Conservation (phyloP, 1,140 invertebrate genomes). For the Branchinecta lynchi region DNA sequence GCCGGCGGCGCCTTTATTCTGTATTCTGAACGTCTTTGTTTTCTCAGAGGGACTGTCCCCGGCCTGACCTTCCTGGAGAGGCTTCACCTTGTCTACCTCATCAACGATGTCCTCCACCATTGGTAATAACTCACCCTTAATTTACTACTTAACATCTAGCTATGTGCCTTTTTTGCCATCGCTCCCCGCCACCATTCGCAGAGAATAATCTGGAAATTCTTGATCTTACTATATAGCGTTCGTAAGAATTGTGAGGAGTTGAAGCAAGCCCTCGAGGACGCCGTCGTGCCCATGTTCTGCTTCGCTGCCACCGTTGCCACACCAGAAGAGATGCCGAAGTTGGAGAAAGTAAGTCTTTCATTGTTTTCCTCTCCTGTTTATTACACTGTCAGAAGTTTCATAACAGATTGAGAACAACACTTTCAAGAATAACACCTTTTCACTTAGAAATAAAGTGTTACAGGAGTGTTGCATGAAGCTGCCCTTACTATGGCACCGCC, state of each 20-base stretch:
- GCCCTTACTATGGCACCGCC: no score
- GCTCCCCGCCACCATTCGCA: no score
- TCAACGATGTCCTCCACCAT: constrained; percentile 94
- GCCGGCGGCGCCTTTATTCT: no score
- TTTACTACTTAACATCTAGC: neutral
- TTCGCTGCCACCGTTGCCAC: constrained; percentile 63
- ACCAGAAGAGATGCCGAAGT: constrained; percentile 65
- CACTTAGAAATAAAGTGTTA: no score
- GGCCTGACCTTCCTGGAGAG: constrained; percentile 70
- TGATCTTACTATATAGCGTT: constrained; percentile 46
- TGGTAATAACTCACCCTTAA: constrained; percentile 49
- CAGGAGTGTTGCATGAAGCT: no score
- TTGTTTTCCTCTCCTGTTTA: neutral
- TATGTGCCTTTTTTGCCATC: neutral
- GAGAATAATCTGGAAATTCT: neutral
- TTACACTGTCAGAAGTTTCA: no score
- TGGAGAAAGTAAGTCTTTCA: constrained; percentile 50
- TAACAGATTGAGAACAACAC: neutral
- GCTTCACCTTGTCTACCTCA: constrained; percentile 90
- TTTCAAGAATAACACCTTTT: no score
- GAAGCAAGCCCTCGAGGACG: constrained; percentile 74
- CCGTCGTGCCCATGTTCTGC: constrained; percentile 94
- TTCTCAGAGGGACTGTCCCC: constrained; percentile 54
- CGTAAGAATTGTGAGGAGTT: constrained; percentile 83
- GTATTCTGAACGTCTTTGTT: constrained; percentile 23